Evolutionary conservation across 2,797 vertebrate genomes (phyloP).

Genomic region (Periophthalmus magnuspinnatus): DNA sequence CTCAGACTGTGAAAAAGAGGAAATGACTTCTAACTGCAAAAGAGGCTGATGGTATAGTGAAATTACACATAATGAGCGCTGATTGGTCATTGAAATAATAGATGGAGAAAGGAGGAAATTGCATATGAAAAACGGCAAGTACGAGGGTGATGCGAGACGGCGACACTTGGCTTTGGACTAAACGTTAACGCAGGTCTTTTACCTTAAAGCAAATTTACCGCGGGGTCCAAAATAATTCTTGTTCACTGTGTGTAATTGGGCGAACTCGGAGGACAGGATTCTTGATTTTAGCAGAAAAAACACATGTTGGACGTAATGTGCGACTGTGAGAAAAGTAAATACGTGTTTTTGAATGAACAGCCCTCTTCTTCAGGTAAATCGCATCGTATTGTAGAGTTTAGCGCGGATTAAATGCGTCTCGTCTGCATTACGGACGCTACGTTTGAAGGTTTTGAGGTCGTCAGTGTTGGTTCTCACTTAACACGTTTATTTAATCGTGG

Average conservation of each 20-base stretch:
- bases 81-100: not conserved
- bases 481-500: too few species aligned
- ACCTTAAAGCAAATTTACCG: not conserved
- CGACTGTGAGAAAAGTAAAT: not conserved
- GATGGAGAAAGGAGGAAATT: not conserved
- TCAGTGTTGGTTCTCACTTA: too few species aligned
- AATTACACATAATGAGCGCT: not conserved
- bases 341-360: not conserved
- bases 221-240: not conserved
- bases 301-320: not conserved
- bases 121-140: not conserved
- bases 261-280: too few species aligned
- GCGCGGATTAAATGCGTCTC: not conserved
- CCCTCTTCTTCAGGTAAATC: not conserved
- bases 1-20: conserved; percentile 14
- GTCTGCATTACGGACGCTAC: too few species aligned
- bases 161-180: not conserved
- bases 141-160: not conserved
- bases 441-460: too few species aligned
- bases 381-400: not conserved
- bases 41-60: not conserved
- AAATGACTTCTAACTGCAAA: conserved; percentile 6
- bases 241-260: not conserved
- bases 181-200: not conserved
- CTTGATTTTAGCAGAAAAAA: too few species aligned